Base-by-base conservation (phyloP, 2,888 invertebrate species). In the Anorthoa munda region DNA sequence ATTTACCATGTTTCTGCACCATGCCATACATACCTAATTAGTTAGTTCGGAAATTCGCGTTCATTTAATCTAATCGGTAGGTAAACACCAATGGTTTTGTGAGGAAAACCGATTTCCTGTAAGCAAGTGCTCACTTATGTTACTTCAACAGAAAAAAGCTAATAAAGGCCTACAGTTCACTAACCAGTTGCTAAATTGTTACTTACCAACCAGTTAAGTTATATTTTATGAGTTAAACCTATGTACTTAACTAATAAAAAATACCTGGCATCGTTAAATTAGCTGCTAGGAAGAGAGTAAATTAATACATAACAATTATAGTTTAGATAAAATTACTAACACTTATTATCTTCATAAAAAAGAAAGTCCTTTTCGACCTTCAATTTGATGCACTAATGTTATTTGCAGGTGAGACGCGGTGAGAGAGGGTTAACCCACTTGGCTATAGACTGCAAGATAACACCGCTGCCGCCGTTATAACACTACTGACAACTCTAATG, bases 331-430 rank as follows among this genome's bases (percentile, higher is more conserved):
- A 55, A 71, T 45, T 23, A 59, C 46, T 39, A 18, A 11, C 26
- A 64, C 11, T 4, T 26, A 31, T 9, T 21, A n/a, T 9, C 13
- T 45, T 48, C 26, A 2, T 26, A 55, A 56, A 78, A 78, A 75
- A 48, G 58, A 71, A 76, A 82, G 78, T 82, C 72, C 77, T 82
- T 58, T 71, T 71, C 73, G 84, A 87, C 84, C 84, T 87, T 87
- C 72, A 79, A 63, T 63, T 60, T 15, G 45, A 58, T 63, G 53
- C 71, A 77, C 51, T 67, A 60, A 45, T 51, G 58, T 77, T 23
- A 66, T 63, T 81, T 23, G 50, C 80, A 82, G 78, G 66, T 78
- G 63, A 81, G 56, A 75, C 61, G 51, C 56, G 61, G 46, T 39
- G 59, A 59, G 58, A 39, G 26, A 21, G n/a, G 45, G 46, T 59